These are phyloP conservation scores for Sicus ferrugineus DNA, from an alignment of 2,888 invertebrate genomes.

Conservation along the genomic window DNA sequence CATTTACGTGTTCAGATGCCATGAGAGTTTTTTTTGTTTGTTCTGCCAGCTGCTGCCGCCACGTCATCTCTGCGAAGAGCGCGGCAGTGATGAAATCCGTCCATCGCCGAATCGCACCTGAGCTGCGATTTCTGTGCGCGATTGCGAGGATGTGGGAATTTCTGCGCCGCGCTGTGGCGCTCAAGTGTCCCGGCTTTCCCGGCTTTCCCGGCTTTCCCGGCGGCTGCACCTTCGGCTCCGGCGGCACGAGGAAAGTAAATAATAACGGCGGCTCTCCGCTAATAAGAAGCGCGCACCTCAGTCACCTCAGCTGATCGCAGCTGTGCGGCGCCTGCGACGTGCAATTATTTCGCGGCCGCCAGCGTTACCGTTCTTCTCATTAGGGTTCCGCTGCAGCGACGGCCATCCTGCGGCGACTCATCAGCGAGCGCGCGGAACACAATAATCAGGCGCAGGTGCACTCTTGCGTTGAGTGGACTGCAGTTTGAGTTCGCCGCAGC, in stretches of 20 bases:
- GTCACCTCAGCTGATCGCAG: neutral
- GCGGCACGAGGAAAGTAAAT: conserved; percentile 19
- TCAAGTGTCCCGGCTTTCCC: too few relatives aligned
- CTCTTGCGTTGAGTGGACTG: neutral
- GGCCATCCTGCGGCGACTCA: neutral
- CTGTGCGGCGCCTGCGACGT: neutral
- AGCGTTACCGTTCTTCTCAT: conserved; percentile 11
- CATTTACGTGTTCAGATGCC: conserved; percentile 16
- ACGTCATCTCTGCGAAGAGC: neutral
- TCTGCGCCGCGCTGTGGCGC: too few relatives aligned
- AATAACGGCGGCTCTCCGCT: conserved; percentile 16
- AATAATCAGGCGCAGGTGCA: neutral
- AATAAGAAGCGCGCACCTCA: conserved; percentile 11
- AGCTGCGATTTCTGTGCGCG: neutral
- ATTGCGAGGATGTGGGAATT: conserved; percentile 25
- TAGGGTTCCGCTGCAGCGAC: conserved; percentile 11
- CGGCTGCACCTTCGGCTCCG: neutral
- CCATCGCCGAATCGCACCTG: neutral
- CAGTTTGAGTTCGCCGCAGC: neutral
- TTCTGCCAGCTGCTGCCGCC: neutral
- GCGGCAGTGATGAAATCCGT: conserved; percentile 3
- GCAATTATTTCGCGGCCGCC: conserved; percentile 11
- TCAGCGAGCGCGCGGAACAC: conserved; percentile 5
- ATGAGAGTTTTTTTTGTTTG: neutral
- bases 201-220: neutral